Percentiles rank a stretch among this genome's conserved stretches.
These are phyloP conservation scores for Dichetophora obliterata DNA, from an alignment of 2,888 invertebrate species.

Conservation along the genomic window DNA sequence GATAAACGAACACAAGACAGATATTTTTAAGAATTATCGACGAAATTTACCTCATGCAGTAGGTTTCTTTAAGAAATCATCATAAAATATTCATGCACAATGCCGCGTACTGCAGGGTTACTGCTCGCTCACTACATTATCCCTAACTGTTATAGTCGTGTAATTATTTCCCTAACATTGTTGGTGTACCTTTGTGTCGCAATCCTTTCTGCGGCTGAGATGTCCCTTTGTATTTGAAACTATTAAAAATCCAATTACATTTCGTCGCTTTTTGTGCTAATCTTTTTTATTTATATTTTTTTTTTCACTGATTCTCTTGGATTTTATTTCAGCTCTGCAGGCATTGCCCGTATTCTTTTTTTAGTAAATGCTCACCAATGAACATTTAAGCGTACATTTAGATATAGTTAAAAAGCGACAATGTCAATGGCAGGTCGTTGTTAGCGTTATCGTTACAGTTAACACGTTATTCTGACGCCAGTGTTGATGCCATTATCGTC, in stretches of 20 bases:
- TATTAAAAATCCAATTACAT: conserved; percentile 28
- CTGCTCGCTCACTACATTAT: too few species aligned
- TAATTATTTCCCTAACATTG: neutral
- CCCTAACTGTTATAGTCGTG: neutral
- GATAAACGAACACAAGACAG: too few species aligned
- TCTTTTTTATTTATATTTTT: neutral
- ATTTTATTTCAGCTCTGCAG: neutral
- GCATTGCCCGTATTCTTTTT: neutral
- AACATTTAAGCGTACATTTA: conserved; percentile 8
- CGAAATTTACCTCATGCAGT: too few species aligned
- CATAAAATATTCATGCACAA: too few species aligned
- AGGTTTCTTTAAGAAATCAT: too few species aligned
- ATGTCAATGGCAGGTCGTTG: neutral
- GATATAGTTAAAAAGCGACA: conserved; percentile 17
- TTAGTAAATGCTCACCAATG: neutral
- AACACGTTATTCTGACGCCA: conserved; percentile 3
- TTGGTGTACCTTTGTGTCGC: neutral
- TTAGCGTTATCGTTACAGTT: conserved; percentile 24
- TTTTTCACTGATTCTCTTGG: neutral
- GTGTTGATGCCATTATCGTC: too few species aligned
- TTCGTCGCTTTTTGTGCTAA: neutral
- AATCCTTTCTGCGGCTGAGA: neutral
- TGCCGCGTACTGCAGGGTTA: too few species aligned
- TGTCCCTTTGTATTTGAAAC: conserved; percentile 16
- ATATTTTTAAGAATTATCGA: too few species aligned